Evolutionary conservation across 2,113 vertebrate species (phyloP).

Genomic region (Chaetodon auriga): DNA sequence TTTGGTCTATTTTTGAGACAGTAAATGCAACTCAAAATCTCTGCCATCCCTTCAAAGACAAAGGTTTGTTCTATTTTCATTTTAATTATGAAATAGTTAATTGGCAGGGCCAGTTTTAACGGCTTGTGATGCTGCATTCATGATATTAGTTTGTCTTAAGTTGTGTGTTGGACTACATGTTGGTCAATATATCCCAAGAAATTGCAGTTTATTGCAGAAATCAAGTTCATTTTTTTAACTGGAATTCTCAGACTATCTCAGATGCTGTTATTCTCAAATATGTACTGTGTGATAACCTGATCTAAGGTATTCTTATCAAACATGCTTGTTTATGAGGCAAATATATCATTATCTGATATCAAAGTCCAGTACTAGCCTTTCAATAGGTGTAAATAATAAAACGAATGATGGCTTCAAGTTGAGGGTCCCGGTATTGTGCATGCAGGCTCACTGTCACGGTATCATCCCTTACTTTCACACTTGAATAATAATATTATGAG

Average conservation of each 20-base stretch:
- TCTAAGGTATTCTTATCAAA: background rate
- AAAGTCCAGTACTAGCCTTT: background rate
- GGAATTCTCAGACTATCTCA: background rate
- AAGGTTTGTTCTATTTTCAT: background rate
- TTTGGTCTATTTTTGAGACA: slow-evolving; percentile 10
- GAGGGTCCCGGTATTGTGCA: background rate
- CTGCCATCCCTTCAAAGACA: background rate
- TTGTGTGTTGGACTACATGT: background rate
- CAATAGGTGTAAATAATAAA: background rate
- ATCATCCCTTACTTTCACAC: background rate
- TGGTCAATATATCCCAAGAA: background rate
- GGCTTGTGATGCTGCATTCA: background rate
- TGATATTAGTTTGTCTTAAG: background rate
- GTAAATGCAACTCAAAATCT: background rate
- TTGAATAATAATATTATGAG: background rate
- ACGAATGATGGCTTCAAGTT: background rate
- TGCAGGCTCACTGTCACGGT: background rate
- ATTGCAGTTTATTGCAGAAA: background rate
- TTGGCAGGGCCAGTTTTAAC: background rate
- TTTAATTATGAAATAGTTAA: background rate
- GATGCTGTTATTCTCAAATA: background rate
- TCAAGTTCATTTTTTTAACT: background rate
- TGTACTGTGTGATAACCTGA: background rate
- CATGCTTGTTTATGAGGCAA: background rate
- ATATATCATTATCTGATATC: background rate